Evolutionary conservation across 2,797 vertebrate genomes (phyloP).

Genomic region (Paguma larvata): DNA sequence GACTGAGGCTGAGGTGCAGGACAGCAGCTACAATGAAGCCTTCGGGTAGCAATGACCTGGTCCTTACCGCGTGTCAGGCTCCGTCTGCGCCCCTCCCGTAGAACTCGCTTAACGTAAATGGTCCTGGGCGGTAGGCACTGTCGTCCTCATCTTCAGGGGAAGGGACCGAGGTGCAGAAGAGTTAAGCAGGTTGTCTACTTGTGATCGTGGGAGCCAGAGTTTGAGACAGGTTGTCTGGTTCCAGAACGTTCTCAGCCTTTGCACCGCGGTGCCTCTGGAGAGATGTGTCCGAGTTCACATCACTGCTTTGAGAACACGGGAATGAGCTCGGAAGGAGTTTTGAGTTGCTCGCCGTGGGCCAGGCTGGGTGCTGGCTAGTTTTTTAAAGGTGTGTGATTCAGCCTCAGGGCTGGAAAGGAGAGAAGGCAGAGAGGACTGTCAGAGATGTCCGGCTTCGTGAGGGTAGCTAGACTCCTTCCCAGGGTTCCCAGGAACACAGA

Average conservation of each 20-base stretch:
- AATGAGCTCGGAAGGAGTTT: background rate
- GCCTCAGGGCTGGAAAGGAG: background rate
- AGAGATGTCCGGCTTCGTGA: background rate
- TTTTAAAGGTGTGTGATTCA: background rate
- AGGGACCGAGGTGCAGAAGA: background rate
- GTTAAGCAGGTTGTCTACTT: background rate
- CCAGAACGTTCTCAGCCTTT: background rate
- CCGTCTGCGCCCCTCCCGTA: background rate
- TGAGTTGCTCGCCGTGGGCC: background rate
- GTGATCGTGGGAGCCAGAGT: background rate
- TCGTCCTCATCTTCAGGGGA: background rate
- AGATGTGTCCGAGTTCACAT: rapidly evolving
- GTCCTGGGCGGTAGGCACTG: no score
- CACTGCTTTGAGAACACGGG: rapidly evolving
- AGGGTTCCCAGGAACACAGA: background rate
- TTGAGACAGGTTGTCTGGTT: background rate
- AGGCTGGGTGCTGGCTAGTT: background rate
- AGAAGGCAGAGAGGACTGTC: no score
- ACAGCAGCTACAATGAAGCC: no score
- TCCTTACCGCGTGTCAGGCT: rapidly evolving
- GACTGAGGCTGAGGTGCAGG: background rate
- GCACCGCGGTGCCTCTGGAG: background rate
- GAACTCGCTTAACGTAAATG: background rate
- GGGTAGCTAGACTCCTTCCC: background rate
- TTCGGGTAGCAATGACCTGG: rapidly evolving